phyloP scores from a whole-genome alignment of 2,888 invertebrate genomes.

The Bedellia somnulentella region DNA sequence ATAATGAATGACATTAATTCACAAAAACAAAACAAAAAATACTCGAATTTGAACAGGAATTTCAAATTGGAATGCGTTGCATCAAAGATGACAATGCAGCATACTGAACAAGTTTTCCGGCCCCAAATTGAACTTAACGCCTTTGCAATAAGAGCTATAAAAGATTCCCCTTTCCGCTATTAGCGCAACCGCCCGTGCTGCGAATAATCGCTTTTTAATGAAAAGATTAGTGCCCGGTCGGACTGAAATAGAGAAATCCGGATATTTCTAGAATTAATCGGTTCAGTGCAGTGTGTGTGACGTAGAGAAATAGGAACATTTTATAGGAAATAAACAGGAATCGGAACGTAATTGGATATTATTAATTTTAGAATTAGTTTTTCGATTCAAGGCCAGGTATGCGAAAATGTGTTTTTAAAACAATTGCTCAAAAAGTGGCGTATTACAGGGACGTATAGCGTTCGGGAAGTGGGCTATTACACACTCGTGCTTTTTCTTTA shows the following conservation, averaged over 20 bases:
- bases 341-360: too few relatives aligned
- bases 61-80: slow-evolving; percentile 49
- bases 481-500: too few relatives aligned
- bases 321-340: background rate
- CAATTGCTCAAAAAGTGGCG: too few relatives aligned
- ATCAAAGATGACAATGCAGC: slow-evolving; percentile 27
- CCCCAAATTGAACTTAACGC: slow-evolving; percentile 14
- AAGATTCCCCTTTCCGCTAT: slow-evolving; percentile 36
- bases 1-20: background rate
- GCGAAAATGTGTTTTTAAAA: too few relatives aligned
- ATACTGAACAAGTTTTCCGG: slow-evolving; percentile 29
- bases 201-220: slow-evolving; percentile 60
- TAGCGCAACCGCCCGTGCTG: slow-evolving; percentile 50
- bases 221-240: slow-evolving; percentile 41
- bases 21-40: slow-evolving; percentile 4
- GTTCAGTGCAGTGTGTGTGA: slow-evolving; percentile 22
- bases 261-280: slow-evolving; percentile 50
- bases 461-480: too few relatives aligned
- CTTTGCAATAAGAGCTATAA: slow-evolving; percentile 14
- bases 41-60: slow-evolving; percentile 34
- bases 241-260: too few relatives aligned
- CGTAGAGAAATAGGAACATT: slow-evolving; percentile 1
- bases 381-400: too few relatives aligned
- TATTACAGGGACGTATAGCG: too few relatives aligned
- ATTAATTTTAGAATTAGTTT: too few relatives aligned